A percentile compares a stretch with the other conserved stretches of the same genome.
Evolutionary conservation across 2,888 invertebrate species (phyloP).

Genomic region (Catocala nupta): DNA sequence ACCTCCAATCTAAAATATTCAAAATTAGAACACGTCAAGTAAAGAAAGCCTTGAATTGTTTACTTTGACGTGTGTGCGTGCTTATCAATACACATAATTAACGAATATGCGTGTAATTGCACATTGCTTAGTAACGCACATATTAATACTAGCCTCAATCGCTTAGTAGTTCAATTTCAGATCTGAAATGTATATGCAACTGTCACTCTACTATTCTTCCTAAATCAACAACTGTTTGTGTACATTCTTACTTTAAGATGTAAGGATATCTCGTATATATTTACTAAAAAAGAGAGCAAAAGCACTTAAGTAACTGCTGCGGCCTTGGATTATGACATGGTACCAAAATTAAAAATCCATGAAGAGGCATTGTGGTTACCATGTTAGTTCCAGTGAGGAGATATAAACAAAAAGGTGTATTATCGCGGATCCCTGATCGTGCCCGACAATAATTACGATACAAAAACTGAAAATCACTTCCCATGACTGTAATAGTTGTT

Average conservation of each 20-base stretch:
- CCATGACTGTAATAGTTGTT: constrained; percentile 79
- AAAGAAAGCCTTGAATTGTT: too few relatives aligned
- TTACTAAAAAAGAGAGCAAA: neutral
- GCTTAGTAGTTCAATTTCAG: too few relatives aligned
- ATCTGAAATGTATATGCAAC: too few relatives aligned
- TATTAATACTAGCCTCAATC: too few relatives aligned
- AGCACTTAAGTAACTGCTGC: constrained; percentile 5
- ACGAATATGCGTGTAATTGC: too few relatives aligned
- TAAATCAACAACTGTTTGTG: too few relatives aligned
- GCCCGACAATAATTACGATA: constrained; percentile 68
- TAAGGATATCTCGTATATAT: neutral
- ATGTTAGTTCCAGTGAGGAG: constrained; percentile 70
- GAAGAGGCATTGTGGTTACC: constrained; percentile 36
- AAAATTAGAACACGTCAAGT: too few relatives aligned
- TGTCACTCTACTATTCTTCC: too few relatives aligned
- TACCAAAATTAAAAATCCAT: constrained; percentile 44
- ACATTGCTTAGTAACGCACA: too few relatives aligned
- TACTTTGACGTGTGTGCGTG: too few relatives aligned
- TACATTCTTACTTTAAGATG: neutral
- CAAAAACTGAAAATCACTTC: constrained; percentile 79
- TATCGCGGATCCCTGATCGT: constrained; percentile 70
- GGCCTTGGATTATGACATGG: constrained; percentile 26
- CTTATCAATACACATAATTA: too few relatives aligned
- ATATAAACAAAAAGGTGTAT: constrained; percentile 72
- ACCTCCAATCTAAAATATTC: too few relatives aligned